These are phyloP conservation scores for Romanogobio albipinnatus DNA, from an alignment of 2,113 vertebrate genomes.

Conservation along the genomic window DNA sequence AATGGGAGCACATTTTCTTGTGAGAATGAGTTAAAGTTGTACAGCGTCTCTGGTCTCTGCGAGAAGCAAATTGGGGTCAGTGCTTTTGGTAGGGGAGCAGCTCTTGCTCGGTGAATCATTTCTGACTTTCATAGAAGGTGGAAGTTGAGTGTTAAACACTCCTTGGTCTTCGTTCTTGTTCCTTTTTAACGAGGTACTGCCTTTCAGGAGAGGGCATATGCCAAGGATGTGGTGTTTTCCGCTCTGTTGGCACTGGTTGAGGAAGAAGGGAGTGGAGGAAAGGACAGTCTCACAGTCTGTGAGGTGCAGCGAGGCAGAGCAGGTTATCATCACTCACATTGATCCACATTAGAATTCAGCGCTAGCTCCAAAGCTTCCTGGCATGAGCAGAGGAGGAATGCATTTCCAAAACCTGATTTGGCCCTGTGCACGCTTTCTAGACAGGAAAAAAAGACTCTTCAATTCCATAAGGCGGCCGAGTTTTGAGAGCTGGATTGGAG, in stretches of 20 bases:
- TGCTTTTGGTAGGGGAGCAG: not conserved
- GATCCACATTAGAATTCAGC: constrained; percentile 49
- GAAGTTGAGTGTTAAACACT: constrained; percentile 46
- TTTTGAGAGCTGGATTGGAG: constrained; percentile 34
- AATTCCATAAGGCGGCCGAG: constrained; percentile 4
- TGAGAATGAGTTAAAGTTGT: not conserved
- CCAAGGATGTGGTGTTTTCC: constrained; percentile 36
- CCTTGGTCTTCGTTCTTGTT: constrained; percentile 5
- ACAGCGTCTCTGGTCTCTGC: not conserved
- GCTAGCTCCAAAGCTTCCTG: constrained; percentile 36
- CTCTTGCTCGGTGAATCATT: not conserved
- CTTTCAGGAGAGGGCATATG: constrained; percentile 38
- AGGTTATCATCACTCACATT: constrained; percentile 47
- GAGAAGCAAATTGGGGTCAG: not conserved
- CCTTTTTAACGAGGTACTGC: constrained; percentile 37
- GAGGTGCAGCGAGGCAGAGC: constrained; percentile 39
- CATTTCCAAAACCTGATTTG: constrained; percentile 47
- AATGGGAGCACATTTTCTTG: not conserved
- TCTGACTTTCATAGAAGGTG: constrained; percentile 23
- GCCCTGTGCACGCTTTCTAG: not conserved
- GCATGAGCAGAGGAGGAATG: constrained; percentile 24
- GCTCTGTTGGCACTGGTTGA: constrained; percentile 2
- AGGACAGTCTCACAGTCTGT: constrained; percentile 39
- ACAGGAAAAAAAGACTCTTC: constrained; percentile 22
- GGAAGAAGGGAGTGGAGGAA: constrained; percentile 17